These are phyloP conservation scores for Dolichopus griseipennis DNA, from an alignment of 2,888 invertebrate genomes.

Conservation along the genomic window DNA sequence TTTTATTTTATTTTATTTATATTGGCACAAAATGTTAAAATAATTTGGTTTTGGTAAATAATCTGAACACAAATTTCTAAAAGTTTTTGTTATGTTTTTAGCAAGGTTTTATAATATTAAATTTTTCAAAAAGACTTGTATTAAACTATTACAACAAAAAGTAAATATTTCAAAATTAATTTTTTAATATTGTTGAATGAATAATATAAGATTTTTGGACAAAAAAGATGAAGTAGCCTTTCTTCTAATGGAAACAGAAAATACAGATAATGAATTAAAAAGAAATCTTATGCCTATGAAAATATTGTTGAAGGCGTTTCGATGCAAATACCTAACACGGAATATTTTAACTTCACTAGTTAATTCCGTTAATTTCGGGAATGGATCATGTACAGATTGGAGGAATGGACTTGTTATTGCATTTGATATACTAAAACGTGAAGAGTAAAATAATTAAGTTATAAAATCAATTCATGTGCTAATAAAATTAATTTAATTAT, in stretches of 20 bases:
- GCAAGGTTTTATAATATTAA: constrained; percentile 51
- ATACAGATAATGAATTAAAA: constrained; percentile 44
- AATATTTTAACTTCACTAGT: constrained; percentile 44
- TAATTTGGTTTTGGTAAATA: no score
- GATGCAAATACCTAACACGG: constrained; percentile 53
- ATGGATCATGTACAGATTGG: constrained; percentile 47
- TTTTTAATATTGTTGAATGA: background rate
- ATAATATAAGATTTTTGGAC: constrained; percentile 54
- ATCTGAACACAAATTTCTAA: no score
- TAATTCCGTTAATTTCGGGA: constrained; percentile 37
- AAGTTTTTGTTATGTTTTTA: constrained; percentile 19
- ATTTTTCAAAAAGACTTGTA: constrained; percentile 48
- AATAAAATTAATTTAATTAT: constrained; percentile 12
- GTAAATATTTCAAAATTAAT: constrained; percentile 30
- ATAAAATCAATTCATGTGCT: background rate
- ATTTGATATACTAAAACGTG: constrained; percentile 45
- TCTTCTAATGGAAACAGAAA: constrained; percentile 54
- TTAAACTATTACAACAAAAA: constrained; percentile 58
- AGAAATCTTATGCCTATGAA: constrained; percentile 41
- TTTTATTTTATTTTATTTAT: no score
- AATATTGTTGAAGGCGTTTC: constrained; percentile 50
- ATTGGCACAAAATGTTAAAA: constrained; percentile 31
- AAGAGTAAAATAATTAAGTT: constrained; percentile 24
- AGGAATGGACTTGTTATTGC: constrained; percentile 54
- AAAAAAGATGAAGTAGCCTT: constrained; percentile 57